A percentile compares a stretch with the other conserved stretches of the same genome.
Evolutionary conservation across 1,140 invertebrate genomes (phyloP).

Genomic region (Conus ventricosus): DNA sequence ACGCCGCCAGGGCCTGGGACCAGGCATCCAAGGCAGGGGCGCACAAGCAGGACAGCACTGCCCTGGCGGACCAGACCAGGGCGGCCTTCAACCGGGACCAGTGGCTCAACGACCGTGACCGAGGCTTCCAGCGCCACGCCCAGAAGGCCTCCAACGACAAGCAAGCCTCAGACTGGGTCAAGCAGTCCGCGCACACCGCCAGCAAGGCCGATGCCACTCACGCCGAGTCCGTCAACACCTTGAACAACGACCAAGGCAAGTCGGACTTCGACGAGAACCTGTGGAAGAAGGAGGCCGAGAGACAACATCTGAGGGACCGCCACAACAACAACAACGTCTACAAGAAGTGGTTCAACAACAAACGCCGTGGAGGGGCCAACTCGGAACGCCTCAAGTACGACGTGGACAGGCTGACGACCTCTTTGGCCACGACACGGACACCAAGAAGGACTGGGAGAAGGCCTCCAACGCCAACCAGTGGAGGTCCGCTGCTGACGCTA

Average conservation of each 20-base stretch:
- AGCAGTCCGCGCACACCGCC: slow-evolving; percentile 21
- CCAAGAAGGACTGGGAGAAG: slow-evolving; percentile 36
- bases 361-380: slow-evolving; percentile 34
- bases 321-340: slow-evolving; percentile 29
- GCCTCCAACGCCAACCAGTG: background rate
- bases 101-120: slow-evolving; percentile 38
- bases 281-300: slow-evolving; percentile 32
- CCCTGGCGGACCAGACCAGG: slow-evolving; percentile 21
- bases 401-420: slow-evolving; percentile 33
- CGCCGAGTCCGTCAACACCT: slow-evolving; percentile 35
- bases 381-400: slow-evolving; percentile 44
- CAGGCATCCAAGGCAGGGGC: slow-evolving; percentile 15
- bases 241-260: slow-evolving; percentile 21
- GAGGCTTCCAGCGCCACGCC: slow-evolving; percentile 31
- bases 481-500: slow-evolving; percentile 18
- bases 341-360: slow-evolving; percentile 44
- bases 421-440: slow-evolving; percentile 37
- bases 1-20: slow-evolving; percentile 28
- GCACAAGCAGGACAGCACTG: background rate
- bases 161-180: slow-evolving; percentile 37
- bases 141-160: slow-evolving; percentile 14
- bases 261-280: slow-evolving; percentile 37
- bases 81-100: slow-evolving; percentile 32
- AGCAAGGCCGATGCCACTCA: slow-evolving; percentile 11
- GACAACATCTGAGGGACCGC: slow-evolving; percentile 33